phyloP scores from a whole-genome alignment of 2,797 vertebrate species.

The Muscicapa comitata region DNA sequence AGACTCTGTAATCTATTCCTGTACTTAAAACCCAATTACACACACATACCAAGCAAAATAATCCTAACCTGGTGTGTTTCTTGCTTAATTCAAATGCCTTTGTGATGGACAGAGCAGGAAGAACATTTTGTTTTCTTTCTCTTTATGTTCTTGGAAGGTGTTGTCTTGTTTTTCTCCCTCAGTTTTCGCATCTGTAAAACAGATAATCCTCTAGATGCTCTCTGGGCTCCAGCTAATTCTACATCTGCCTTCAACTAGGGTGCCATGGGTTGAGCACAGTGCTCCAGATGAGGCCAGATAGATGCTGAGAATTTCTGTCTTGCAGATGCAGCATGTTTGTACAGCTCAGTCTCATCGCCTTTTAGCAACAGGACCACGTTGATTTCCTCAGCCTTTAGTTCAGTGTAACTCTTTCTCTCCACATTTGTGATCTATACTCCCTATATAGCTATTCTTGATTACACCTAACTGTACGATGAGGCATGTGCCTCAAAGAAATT shows the following conservation, averaged over 20 bases:
- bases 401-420: neutral
- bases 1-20: neutral
- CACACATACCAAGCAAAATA: neutral
- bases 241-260: neutral
- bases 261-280: neutral
- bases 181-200: neutral
- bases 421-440: neutral
- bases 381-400: neutral
- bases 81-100: neutral
- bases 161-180: neutral
- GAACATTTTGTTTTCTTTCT: neutral
- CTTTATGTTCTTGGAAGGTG: neutral
- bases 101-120: neutral
- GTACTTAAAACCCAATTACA: neutral
- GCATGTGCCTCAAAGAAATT: neutral
- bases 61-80: neutral
- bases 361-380: neutral
- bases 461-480: neutral
- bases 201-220: neutral
- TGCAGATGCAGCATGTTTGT: neutral
- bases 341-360: neutral
- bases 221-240: neutral
- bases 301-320: neutral
- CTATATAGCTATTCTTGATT: neutral
- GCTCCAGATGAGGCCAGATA: neutral